Evolutionary conservation across 2,888 invertebrate genomes (phyloP), one percentile per base, ranked within the genome.

Genomic region (Himalopsyche anomala): DNA sequence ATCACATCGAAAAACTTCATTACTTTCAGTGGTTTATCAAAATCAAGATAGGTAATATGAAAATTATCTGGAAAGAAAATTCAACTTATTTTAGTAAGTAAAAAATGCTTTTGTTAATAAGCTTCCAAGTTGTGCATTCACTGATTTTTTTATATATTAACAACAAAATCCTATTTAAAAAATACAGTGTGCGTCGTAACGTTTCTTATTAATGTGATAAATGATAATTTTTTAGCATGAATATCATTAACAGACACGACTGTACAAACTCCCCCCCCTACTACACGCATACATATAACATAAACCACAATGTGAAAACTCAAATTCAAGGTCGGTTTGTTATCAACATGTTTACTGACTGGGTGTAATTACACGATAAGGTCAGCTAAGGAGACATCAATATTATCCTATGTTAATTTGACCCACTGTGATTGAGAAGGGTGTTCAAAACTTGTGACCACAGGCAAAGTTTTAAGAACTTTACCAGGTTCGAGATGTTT

Each of bases 401-500:
- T 56, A n/a, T 45, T 45, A n/a, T n/a, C 11, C 45, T 45, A 0
- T 56, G 2, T 56, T n/a, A 56, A n/a, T 56, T 17, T 19, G n/a
- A 56, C 56, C 3, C 55, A 56, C 56, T 56, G n/a, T 45, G 5
- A 45, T 19, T 6, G 56, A 56, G 56, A 56, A n/a, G 56, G 56
- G n/a, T 56, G 56, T 56, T n/a, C 11, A 56, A 56, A n/a, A n/a
- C 11, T 56, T 56, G n/a, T n/a, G n/a, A n/a, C n/a, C 56, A n/a
- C n/a, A 56, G n/a, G 8, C n/a, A 56, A 56, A 56, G 56, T 56
- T 56, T 56, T 17, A 56, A 56, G n/a, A 56, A 56, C n/a, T 19
- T 56, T 19, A 56, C 4, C n/a, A 56, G 56, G 56, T n/a, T n/a
- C 89, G 8, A 90, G 94, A 89, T 91, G 90, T 89, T 91, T 93